These are phyloP conservation scores for Acridotheres tristis DNA, from an alignment of 2,797 vertebrate genomes.

Conservation along the genomic window DNA sequence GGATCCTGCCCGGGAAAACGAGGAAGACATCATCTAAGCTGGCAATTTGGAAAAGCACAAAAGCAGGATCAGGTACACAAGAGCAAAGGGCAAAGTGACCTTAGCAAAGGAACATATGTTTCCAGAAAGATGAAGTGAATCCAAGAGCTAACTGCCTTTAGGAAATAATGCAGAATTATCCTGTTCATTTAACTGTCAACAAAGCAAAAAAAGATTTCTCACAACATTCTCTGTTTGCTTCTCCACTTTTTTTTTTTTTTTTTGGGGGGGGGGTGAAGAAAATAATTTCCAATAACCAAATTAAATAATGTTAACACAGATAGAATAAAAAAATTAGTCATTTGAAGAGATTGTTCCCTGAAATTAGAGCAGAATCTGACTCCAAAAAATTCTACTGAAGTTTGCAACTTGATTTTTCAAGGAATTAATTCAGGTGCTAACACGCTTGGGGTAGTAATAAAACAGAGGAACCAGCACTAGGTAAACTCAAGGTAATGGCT, in stretches of 20 bases:
- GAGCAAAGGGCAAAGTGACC: constrained; percentile 38
- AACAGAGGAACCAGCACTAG: not conserved
- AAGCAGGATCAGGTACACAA: not conserved
- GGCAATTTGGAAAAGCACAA: constrained; percentile 8
- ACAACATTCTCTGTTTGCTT: not conserved
- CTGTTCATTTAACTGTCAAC: not conserved
- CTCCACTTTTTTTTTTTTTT: not conserved
- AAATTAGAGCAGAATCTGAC: not conserved
- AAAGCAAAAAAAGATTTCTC: not conserved
- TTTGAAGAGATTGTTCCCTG: not conserved
- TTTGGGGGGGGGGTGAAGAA: not conserved
- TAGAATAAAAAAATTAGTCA: not conserved
- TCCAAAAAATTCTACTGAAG: not conserved
- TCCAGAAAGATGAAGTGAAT: constrained; percentile 25
- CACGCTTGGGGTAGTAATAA: not conserved
- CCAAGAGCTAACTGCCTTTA: not conserved
- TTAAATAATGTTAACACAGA: not conserved
- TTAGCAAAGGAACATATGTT: not conserved
- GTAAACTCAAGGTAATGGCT: not conserved
- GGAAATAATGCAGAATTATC: not conserved
- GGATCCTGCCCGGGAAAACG: not conserved
- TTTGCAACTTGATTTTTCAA: not conserved
- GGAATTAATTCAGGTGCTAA: not conserved
- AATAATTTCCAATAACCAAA: not conserved
- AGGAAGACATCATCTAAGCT: not conserved